A percentile compares a stretch with the other conserved stretches of the same genome.
These are phyloP conservation scores for Ictalurus furcatus DNA, from an alignment of 2,113 vertebrate genomes.

Conservation along the genomic window DNA sequence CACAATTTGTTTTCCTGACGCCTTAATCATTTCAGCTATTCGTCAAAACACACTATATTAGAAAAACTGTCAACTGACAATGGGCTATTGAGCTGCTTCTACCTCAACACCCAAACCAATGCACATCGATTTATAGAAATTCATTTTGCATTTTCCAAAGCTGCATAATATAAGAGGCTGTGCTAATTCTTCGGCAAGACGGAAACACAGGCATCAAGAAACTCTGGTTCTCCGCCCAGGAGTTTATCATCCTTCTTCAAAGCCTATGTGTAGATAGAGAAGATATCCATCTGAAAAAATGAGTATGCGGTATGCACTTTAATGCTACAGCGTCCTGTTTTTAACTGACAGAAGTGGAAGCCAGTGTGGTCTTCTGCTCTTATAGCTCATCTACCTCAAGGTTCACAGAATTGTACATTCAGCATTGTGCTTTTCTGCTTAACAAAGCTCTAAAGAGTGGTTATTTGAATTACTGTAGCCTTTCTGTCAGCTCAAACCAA, in stretches of 20 bases:
- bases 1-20: neutral
- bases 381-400: neutral
- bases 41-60: neutral
- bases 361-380: neutral
- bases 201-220: neutral
- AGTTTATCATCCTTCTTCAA: neutral
- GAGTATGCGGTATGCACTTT: no score
- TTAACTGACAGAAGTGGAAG: neutral
- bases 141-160: neutral
- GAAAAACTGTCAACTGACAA: neutral
- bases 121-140: conserved; percentile 5
- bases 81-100: neutral
- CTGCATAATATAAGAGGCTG: neutral
- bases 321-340: neutral
- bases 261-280: neutral
- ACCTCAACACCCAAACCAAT: neutral
- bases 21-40: conserved; percentile 7
- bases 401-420: neutral
- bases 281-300: neutral
- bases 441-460: neutral
- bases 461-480: neutral
- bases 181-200: neutral
- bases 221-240: neutral
- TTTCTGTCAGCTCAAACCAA: neutral
- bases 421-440: neutral